Evolutionary conservation across 1,140 invertebrate genomes (phyloP).

Genomic region (Zaprionus inermis): DNA sequence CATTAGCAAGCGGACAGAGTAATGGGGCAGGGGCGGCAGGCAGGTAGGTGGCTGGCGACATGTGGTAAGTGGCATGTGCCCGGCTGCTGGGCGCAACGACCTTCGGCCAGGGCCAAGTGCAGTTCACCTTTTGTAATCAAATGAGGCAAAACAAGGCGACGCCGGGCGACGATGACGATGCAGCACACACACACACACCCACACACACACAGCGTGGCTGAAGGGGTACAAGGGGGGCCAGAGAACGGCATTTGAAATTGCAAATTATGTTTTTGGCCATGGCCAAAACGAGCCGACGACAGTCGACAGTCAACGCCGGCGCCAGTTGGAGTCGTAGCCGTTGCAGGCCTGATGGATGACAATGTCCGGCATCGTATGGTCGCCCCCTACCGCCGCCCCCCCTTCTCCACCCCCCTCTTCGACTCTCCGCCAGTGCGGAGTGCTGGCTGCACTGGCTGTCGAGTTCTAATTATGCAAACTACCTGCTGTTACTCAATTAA

Average conservation of each 20-base stretch:
- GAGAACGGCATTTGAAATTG: slow-evolving; percentile 84
- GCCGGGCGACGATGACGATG: background rate
- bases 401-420: background rate
- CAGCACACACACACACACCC: slow-evolving; percentile 11
- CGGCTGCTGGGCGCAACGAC: slow-evolving; percentile 8
- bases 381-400: no score
- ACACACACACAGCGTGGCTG: no score
- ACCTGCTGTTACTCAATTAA: slow-evolving; percentile 83
- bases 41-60: background rate
- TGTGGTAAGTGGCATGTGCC: background rate
- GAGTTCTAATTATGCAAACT: slow-evolving; percentile 79
- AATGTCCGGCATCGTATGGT: background rate
- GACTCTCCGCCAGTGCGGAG: background rate
- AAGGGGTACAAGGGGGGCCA: slow-evolving; percentile 1
- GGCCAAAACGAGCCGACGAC: slow-evolving; percentile 25
- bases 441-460: slow-evolving; percentile 18
- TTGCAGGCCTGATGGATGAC: background rate
- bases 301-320: slow-evolving; percentile 16
- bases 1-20: slow-evolving; percentile 8
- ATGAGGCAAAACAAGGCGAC: slow-evolving; percentile 37
- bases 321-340: background rate
- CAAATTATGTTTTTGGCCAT: slow-evolving; percentile 73
- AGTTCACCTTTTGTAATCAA: slow-evolving; percentile 35
- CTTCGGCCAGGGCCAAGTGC: slow-evolving; percentile 19
- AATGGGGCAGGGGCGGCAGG: no score